These are phyloP conservation scores for Sycophaga agraensis DNA, from an alignment of 1,140 invertebrate species.

Conservation along the genomic window DNA sequence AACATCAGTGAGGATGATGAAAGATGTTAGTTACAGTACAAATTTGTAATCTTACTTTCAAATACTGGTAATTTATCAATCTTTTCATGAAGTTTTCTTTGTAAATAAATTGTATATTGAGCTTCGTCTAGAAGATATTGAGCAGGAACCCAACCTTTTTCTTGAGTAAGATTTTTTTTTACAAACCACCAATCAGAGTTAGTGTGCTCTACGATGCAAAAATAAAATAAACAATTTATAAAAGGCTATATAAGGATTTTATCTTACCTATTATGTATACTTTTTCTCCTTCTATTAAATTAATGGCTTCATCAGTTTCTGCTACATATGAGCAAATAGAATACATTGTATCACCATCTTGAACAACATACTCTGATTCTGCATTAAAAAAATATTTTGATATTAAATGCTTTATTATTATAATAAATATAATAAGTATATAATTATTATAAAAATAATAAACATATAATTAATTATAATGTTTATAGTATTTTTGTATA, in stretches of 20 bases:
- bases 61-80: constrained; percentile 89
- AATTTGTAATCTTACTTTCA: constrained; percentile 70
- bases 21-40: no score
- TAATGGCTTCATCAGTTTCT: constrained; percentile 84
- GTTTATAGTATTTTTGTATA: constrained; percentile 2
- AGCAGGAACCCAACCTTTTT: constrained; percentile 90
- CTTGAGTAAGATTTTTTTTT: constrained; percentile 83
- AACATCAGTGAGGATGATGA: no score
- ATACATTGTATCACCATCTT: constrained; percentile 75
- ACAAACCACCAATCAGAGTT: constrained; percentile 91
- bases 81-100: constrained; percentile 86
- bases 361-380: constrained; percentile 53
- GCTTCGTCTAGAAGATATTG: constrained; percentile 81
- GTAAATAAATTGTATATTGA: constrained; percentile 79
- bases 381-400: background rate
- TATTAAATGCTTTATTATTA: background rate
- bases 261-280: constrained; percentile 77
- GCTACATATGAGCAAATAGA: constrained; percentile 84
- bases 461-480: background rate
- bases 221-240: background rate
- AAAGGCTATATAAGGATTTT: background rate
- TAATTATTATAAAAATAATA: constrained; percentile 17
- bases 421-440: background rate
- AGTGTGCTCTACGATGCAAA: constrained; percentile 64
- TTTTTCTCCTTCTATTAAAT: constrained; percentile 86